Evolutionary conservation across 2,113 vertebrate species (phyloP), one percentile per base, ranked within the genome.

Genomic region (Catagonus wagneri): DNA sequence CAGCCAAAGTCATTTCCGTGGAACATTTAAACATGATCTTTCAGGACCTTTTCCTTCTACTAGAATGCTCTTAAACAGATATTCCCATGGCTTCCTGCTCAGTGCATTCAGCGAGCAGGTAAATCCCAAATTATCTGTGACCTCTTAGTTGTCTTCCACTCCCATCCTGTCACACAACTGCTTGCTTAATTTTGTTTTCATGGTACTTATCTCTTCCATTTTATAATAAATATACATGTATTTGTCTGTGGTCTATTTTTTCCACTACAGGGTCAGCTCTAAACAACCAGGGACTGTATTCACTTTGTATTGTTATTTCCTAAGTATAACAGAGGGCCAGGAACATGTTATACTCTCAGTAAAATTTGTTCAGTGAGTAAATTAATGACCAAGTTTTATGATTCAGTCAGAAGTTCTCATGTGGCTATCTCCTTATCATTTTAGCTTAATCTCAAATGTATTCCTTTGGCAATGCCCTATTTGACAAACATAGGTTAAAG

Each of bases 131-230:
- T 83, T 52, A 72, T 22, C 36, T 61, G 34, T 29, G 13, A 19
- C 36, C 36, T 83, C 52, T 71, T 60, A 5, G 3, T 10, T 80
- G 22, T 52, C 63, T 29, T 34, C 56, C 22, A n/a, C 36, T 63
- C 22, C 58, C n/a, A 29, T 50, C n/a, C 74, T 25, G 71, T 83
- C n/a, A 71, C 36, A 61, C 23, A 61, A 63, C 0, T 52, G 36
- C 56, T 83, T 83, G 27, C 65, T 32, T 79, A 54, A 56, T 89
- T 89, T 89, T 78, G 32, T 80, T 66, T 90, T 66, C 88, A 22
- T 68, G 61, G 74, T n/a, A 68, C 13, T 90, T 76, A 34, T 52
- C 34, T 79, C 65, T 32, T 39, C 56, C 17, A 68, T 36, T 66
- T 90, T 84, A 52, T 10, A 29, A 76, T 85, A 69, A 56, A 79